Conservation (phyloP, 2,888 invertebrate species). For the Drosophila nigricruria region DNA sequence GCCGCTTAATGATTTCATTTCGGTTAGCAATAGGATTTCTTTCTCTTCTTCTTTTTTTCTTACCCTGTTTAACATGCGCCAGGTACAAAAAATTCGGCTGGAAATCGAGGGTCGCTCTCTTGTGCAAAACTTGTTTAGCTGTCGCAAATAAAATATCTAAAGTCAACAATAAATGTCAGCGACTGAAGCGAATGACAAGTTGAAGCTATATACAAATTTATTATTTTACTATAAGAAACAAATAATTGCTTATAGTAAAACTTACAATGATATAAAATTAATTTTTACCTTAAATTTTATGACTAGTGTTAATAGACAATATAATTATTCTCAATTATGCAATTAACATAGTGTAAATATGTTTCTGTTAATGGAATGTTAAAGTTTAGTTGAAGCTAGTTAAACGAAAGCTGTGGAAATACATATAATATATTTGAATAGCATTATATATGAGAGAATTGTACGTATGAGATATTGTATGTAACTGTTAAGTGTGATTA, state of each 20-base stretch:
- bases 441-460: neutral
- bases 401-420: neutral
- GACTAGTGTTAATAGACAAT: neutral
- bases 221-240: neutral
- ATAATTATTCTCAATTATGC: neutral
- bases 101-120: neutral
- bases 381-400: neutral
- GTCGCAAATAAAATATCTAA: neutral
- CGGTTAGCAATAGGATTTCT: constrained; percentile 59
- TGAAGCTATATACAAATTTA: neutral
- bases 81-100: constrained; percentile 17
- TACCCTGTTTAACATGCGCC: constrained; percentile 7
- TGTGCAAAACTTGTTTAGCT: constrained; percentile 11
- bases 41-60: neutral
- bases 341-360: neutral
- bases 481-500: neutral
- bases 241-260: neutral
- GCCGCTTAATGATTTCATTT: constrained; percentile 79
- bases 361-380: neutral
- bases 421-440: neutral
- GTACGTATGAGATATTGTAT: too few relatives aligned
- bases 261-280: neutral
- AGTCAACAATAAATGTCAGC: constrained; percentile 15
- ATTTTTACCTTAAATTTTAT: neutral
- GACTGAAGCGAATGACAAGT: neutral